phyloP scores from a whole-genome alignment of 2,888 invertebrate species.

The Oscheius sp. region DNA sequence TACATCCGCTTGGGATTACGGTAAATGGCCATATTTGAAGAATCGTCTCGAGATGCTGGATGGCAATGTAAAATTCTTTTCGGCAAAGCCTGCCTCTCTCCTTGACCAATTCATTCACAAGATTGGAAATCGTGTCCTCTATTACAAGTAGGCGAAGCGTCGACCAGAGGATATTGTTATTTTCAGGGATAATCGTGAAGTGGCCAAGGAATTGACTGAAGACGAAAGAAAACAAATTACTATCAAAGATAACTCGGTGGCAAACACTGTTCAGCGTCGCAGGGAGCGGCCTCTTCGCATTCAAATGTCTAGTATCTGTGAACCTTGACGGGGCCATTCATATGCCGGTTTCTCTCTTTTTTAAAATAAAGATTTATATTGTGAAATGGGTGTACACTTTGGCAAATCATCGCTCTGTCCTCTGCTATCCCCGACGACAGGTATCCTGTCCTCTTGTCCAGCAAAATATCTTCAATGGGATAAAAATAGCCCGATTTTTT shows the following conservation, averaged over 20 bases:
- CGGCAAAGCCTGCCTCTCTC: constrained; percentile 12
- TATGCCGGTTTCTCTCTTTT: no score
- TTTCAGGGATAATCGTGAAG: constrained; percentile 60
- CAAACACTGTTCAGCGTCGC: constrained; percentile 39
- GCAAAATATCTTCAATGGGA: no score
- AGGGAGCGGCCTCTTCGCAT: constrained; percentile 67
- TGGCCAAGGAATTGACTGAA: constrained; percentile 52
- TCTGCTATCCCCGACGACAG: no score
- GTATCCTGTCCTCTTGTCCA: no score
- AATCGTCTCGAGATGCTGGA: constrained; percentile 54
- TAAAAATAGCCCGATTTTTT: no score
- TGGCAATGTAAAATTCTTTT: constrained; percentile 37
- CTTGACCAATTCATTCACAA: constrained; percentile 31
- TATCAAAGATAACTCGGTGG: constrained; percentile 43
- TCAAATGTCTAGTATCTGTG: constrained; percentile 65
- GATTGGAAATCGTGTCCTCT: constrained; percentile 45
- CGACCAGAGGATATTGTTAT: neutral
- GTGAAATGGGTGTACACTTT: neutral
- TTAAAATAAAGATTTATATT: neutral
- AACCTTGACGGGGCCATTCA: constrained; percentile 25
- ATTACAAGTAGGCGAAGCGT: constrained; percentile 44
- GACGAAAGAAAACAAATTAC: constrained; percentile 64
- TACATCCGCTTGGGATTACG: constrained; percentile 41
- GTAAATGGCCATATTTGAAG: constrained; percentile 56
- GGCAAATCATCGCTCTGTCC: no score